A percentile compares a stretch with the other conserved stretches of the same genome.
These are phyloP conservation scores for Lagopus leucura DNA, from an alignment of 2,113 vertebrate species.

Conservation along the genomic window DNA sequence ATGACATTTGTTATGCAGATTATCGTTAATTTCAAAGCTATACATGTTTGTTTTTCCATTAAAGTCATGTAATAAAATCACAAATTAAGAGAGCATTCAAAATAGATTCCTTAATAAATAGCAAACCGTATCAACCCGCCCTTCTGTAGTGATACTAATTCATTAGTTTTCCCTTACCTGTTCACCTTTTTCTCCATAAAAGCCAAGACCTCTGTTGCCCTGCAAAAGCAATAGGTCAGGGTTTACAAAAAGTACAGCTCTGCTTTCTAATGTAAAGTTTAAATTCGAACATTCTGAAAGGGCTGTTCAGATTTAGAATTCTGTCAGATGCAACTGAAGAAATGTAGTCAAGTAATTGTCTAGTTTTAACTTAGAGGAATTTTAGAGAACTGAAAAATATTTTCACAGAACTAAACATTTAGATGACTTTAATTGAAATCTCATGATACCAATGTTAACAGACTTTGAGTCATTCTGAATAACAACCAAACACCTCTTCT, in stretches of 20 bases:
- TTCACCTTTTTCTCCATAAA: conserved; percentile 80
- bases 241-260: background rate
- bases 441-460: background rate
- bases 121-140: background rate
- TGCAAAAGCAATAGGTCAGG: conserved; percentile 60
- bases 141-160: background rate
- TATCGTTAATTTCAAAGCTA: background rate
- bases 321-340: background rate
- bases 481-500: conserved; percentile 4
- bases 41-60: background rate
- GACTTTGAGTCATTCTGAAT: conserved; percentile 1
- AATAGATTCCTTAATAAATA: background rate
- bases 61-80: background rate
- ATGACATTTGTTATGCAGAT: background rate
- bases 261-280: background rate
- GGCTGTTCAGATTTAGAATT: background rate
- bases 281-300: background rate
- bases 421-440: background rate
- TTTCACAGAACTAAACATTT: conserved; percentile 18
- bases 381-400: background rate
- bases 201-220: conserved; percentile 82
- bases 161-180: conserved; percentile 71
- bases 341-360: background rate
- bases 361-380: background rate
- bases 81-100: background rate